Evolutionary conservation across 2,113 vertebrate species (phyloP).

Genomic region (Ascaphus truei): DNA sequence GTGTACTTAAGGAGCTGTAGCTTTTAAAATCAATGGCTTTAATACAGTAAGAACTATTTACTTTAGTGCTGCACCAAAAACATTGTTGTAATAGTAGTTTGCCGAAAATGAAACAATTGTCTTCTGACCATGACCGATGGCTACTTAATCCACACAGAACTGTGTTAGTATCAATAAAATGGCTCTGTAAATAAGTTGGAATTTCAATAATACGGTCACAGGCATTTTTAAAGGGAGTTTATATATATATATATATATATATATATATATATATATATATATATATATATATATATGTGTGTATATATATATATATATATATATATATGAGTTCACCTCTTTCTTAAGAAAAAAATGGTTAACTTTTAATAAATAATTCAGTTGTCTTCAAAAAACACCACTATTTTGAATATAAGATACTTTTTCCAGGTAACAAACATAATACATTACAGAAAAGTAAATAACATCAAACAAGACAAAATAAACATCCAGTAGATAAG

Average conservation of each 20-base stretch:
- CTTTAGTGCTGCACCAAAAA: no score
- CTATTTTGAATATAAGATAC: constrained; percentile 49
- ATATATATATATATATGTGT: constrained; percentile 9
- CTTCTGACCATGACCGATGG: neutral
- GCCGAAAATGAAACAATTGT: no score
- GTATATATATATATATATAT: constrained; percentile 22
- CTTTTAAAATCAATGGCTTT: no score
- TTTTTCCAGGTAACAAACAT: constrained; percentile 63
- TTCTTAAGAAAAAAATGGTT: neutral
- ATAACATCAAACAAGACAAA: constrained; percentile 49
- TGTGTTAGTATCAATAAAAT: neutral
- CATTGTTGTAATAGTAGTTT: no score
- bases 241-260: neutral
- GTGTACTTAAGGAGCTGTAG: no score
- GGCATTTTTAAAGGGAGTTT: constrained; percentile 8
- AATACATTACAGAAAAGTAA: constrained; percentile 52
- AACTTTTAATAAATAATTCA: constrained; percentile 3
- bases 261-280: constrained; percentile 10
- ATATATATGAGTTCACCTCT: no score
- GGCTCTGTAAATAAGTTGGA: neutral
- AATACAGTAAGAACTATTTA: no score
- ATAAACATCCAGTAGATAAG: constrained; percentile 46
- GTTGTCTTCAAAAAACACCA: constrained; percentile 21
- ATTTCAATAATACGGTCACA: neutral
- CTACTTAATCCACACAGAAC: neutral